Conservation (phyloP, 2,888 invertebrate genomes). For the Dynastes hyllus region DNA sequence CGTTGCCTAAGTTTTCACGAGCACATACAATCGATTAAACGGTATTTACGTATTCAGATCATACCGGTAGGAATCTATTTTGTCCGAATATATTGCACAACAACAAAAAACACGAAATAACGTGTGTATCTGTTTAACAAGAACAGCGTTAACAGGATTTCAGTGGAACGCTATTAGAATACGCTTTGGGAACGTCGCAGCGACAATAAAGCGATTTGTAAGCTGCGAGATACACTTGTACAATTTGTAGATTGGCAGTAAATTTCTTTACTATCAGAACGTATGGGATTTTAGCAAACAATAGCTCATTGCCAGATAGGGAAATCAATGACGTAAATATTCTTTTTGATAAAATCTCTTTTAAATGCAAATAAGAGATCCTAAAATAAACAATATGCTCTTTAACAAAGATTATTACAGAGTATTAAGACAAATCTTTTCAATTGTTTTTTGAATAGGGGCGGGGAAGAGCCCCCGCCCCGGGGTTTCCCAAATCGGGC, state of each 20-base stretch:
- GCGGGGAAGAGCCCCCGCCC: no score
- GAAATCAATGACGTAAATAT: no score
- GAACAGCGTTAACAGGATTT: slow-evolving; percentile 40
- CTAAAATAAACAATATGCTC: no score
- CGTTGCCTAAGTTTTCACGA: neutral
- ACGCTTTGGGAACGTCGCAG: neutral
- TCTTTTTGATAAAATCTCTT: no score
- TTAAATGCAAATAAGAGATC: no score
- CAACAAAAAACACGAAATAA: slow-evolving; percentile 12
- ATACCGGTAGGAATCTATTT: slow-evolving; percentile 30
- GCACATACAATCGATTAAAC: slow-evolving; percentile 19
- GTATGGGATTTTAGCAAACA: neutral
- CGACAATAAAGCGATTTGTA: slow-evolving; percentile 14
- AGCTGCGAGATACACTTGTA: neutral
- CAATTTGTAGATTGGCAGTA: neutral
- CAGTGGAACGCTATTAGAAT: slow-evolving; percentile 34
- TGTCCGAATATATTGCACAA: slow-evolving; percentile 19
- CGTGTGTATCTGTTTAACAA: slow-evolving; percentile 25
- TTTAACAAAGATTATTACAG: no score
- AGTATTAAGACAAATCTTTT: no score
- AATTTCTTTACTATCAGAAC: neutral
- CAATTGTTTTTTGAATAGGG: no score
- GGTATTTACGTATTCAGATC: slow-evolving; percentile 32
- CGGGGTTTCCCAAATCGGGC: no score
- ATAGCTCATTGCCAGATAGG: neutral